Evolutionary conservation across 2,113 vertebrate species (phyloP).

Genomic region (Colistium nudipinnis): DNA sequence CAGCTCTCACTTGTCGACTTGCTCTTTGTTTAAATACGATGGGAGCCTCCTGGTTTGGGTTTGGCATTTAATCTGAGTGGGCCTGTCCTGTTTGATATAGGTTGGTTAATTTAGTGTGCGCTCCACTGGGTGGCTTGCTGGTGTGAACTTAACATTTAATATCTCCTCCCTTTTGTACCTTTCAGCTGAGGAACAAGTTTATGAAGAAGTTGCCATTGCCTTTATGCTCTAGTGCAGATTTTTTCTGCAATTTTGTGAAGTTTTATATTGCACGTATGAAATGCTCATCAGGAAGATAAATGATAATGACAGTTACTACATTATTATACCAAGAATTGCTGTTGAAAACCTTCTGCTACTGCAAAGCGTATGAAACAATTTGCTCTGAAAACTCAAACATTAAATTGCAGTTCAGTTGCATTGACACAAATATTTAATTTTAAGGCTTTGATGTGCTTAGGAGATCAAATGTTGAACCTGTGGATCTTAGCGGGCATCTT

Average conservation of each 20-base stretch:
- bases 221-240: too few species aligned
- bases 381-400: too few species aligned
- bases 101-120: constrained; percentile 5
- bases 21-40: neutral
- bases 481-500: constrained; percentile 32
- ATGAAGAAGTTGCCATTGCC: constrained; percentile 99
- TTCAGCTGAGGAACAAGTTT: constrained; percentile 97
- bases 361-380: too few species aligned
- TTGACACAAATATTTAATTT: neutral
- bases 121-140: constrained; percentile 14
- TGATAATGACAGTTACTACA: too few species aligned
- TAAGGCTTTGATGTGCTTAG: constrained; percentile 1
- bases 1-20: neutral
- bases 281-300: too few species aligned
- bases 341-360: too few species aligned
- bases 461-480: constrained; percentile 24
- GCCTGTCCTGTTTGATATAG: constrained; percentile 34
- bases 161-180: constrained; percentile 27
- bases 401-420: too few species aligned
- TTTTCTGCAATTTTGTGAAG: too few species aligned
- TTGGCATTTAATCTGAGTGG: constrained; percentile 51
- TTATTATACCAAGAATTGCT: too few species aligned
- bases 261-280: too few species aligned
- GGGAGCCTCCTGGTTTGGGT: constrained; percentile 19
- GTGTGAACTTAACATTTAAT: constrained; percentile 51